Evolutionary conservation across 30 jellyfish, hydroid and myxozoan species (phyloP).

Genomic region (Aurelia coerulea): DNA sequence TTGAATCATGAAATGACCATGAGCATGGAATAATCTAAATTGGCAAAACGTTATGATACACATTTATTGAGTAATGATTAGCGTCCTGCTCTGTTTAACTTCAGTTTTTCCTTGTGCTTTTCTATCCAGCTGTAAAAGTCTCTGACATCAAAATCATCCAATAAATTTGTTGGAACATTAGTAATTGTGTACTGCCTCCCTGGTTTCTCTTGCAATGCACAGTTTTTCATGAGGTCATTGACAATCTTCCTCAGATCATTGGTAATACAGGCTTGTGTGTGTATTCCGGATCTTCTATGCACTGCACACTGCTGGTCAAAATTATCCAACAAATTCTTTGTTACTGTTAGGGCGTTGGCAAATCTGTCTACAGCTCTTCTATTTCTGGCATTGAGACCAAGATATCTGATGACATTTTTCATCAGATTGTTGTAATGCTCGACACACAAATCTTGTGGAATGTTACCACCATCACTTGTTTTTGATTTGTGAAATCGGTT

Average conservation of each 20-base stretch:
- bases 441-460: slow-evolving; percentile 52
- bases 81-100: slow-evolving; percentile 9
- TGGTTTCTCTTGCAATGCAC: too few species aligned
- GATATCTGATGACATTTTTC: slow-evolving; percentile 27
- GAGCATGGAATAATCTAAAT: too few species aligned
- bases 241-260: too few species aligned
- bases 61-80: background rate
- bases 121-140: too few species aligned
- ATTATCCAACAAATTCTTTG: slow-evolving; percentile 17
- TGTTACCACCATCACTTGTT: slow-evolving; percentile 58
- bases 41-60: too few species aligned
- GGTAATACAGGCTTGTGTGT: too few species aligned
- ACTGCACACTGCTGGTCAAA: slow-evolving; percentile 15
- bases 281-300: slow-evolving; percentile 4
- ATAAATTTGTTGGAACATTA: too few species aligned
- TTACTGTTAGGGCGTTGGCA: slow-evolving; percentile 22
- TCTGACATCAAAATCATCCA: too few species aligned
- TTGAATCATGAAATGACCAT: too few species aligned
- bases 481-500: slow-evolving; percentile 30
- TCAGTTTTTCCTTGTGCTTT: too few species aligned
- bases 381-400: slow-evolving; percentile 57
- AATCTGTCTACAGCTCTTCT: slow-evolving; percentile 20
- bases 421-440: slow-evolving; percentile 53
- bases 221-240: too few species aligned
- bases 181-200: too few species aligned